These are phyloP conservation scores for Zygogramma bicolorata DNA, from an alignment of 2,888 invertebrate species.

Conservation along the genomic window DNA sequence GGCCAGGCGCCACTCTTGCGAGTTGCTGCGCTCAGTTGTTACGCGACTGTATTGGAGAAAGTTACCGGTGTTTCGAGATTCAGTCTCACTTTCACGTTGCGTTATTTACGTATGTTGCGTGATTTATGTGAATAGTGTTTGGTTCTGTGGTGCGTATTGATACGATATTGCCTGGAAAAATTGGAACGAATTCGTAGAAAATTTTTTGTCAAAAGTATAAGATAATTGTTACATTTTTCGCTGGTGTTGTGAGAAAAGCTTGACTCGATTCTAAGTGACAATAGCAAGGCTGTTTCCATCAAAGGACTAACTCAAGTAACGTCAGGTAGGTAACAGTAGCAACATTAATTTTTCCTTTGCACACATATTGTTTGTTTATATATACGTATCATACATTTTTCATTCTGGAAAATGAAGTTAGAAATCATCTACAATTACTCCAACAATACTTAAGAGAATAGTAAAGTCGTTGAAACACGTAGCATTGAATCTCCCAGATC, in stretches of 20 bases:
- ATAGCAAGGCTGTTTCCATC: background rate
- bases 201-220: background rate
- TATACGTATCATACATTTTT: too few relatives aligned
- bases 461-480: too few relatives aligned
- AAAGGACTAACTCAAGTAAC: too few relatives aligned
- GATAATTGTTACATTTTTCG: background rate
- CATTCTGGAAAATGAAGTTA: too few relatives aligned
- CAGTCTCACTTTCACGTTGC: slow-evolving; percentile 27
- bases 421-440: too few relatives aligned
- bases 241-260: background rate
- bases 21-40: slow-evolving; percentile 25
- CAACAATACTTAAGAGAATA: too few relatives aligned
- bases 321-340: too few relatives aligned
- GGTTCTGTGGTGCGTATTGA: slow-evolving; percentile 1
- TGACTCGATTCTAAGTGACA: background rate
- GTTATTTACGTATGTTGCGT: slow-evolving; percentile 28
- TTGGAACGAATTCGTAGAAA: background rate
- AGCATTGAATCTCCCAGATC: background rate
- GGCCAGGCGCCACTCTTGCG: slow-evolving; percentile 21
- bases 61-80: background rate
- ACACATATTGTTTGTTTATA: too few relatives aligned
- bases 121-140: background rate
- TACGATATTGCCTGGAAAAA: background rate
- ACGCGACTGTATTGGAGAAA: slow-evolving; percentile 17
- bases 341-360: too few relatives aligned